Conservation (phyloP, 2,113 vertebrate genomes). For the Sitta europaea region DNA sequence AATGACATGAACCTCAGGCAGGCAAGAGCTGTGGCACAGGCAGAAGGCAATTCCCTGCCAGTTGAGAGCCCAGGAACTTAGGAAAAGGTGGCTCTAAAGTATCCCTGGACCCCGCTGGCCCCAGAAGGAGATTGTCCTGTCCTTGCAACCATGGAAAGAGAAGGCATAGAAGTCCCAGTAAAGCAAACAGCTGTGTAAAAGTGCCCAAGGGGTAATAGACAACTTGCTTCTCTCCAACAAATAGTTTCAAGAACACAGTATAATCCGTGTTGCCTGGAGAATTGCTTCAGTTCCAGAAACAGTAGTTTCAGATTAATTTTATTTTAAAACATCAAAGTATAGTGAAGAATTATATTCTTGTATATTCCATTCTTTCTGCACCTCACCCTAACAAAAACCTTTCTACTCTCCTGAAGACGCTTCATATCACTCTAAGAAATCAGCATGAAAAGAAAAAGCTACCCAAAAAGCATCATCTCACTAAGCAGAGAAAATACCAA, state of each 20-base stretch:
- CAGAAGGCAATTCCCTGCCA: not conserved
- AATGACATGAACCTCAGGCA: not conserved
- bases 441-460: not conserved
- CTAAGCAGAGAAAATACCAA: not conserved
- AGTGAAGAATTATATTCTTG: not conserved
- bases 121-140: not conserved
- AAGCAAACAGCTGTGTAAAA: not conserved
- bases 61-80: not conserved
- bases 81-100: not conserved
- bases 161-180: not conserved
- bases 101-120: not conserved
- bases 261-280: fast-evolving
- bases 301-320: not conserved
- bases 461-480: fast-evolving
- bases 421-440: not conserved
- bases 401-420: not conserved
- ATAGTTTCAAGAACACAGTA: not conserved
- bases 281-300: not conserved
- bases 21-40: not conserved
- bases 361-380: not conserved
- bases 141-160: not conserved
- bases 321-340: not conserved
- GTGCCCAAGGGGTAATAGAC: not conserved
- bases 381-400: not conserved
- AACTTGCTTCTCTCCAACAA: fast-evolving